phyloP scores from a whole-genome alignment of 2,113 vertebrate species.

The Apus apus region DNA sequence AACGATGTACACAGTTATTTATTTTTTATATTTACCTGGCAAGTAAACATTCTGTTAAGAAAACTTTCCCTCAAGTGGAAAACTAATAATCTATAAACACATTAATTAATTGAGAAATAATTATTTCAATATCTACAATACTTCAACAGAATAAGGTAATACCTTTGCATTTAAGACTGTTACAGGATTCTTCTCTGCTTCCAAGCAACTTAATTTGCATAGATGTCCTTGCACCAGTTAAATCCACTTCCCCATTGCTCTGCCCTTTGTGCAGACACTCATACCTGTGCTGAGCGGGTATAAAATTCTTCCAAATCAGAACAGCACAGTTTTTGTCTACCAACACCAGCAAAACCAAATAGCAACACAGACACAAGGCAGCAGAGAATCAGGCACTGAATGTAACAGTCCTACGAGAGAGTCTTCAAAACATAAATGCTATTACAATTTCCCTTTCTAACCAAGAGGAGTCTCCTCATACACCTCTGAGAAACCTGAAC shows the following conservation, averaged over 20 bases:
- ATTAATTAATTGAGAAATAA: too few relatives aligned
- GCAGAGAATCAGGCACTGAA: neutral
- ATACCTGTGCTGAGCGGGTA: neutral
- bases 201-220: neutral
- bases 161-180: neutral
- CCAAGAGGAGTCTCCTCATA: neutral
- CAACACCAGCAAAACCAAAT: neutral
- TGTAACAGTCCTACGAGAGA: neutral
- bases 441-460: neutral
- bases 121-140: neutral
- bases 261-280: neutral
- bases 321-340: neutral
- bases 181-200: neutral
- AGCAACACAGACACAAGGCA: neutral
- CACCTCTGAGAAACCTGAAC: neutral
- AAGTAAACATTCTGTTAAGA: neutral
- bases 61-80: constrained; percentile 2
- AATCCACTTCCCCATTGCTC: neutral
- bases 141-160: neutral
- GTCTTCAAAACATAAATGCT: neutral
- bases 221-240: neutral
- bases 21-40: neutral
- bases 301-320: neutral
- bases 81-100: neutral
- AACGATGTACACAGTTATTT: neutral